Base-by-base conservation (phyloP, 2,888 invertebrate genomes). In the Drosophila heteroneura region DNA sequence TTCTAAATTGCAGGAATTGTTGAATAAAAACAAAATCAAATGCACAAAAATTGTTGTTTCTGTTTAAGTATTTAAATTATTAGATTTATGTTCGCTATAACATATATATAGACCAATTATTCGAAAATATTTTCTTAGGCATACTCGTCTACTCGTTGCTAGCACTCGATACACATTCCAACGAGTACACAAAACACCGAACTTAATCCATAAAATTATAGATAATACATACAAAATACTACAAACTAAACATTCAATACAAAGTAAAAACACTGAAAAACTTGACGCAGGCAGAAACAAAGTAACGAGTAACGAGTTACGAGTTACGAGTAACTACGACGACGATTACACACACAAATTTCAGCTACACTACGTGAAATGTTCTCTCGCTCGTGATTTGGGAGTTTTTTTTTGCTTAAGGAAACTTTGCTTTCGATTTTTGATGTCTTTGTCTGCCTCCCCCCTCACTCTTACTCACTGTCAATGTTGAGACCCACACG, bases 401-500 rank as follows among this genome's bases (percentile, higher is more conserved):
- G 57, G 74, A 14, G 32, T 33, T 54, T 53, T 69, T 52, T 69
- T 66, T 30, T 37, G 30, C 62, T 70, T 82, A 79, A 81, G 79
- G 82, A 79, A 79, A 74, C 78, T 67, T 81, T 76, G 59, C 41
- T 41, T 52, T 66, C 69, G 57, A 60, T 14, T 16, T 35, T 72
- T 75, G 58, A 53, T 56, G 62, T 57, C 54, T 47, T 47, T 62
- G 26, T 51, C 37, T 41, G 62, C 30, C 28, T 30, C 16, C 16
- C 19, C 26, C 12, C 6, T 28, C 26, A 30, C 30, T 7, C 16
- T 84, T 92, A 93, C 89, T 95, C 95, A 94, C 94, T 95, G 94
- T 95, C 95, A 60, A 93, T 93, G 77, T 95, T 95, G 86, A 97
- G 94, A 71, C 96, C 97, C 93, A 96, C 96, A 81, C 97, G 95